Conservation (phyloP, 2,113 vertebrate genomes). For the Seriola rivoliana region DNA sequence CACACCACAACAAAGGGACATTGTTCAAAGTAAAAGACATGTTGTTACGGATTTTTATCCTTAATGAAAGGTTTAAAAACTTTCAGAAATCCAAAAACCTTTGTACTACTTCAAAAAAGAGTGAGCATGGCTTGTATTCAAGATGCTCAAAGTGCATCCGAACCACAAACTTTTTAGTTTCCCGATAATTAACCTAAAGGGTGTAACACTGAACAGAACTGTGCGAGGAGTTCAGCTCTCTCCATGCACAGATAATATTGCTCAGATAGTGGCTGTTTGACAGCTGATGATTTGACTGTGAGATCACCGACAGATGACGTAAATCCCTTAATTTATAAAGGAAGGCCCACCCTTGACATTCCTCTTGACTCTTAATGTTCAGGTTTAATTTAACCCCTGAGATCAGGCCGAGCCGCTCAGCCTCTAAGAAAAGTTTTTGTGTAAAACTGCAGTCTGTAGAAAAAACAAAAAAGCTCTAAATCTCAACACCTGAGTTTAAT, state of each 20-base stretch:
- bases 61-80: too few relatives aligned
- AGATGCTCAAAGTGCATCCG: not conserved
- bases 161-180: not conserved
- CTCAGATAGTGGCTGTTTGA: too few relatives aligned
- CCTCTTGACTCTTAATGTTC: not conserved
- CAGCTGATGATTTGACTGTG: not conserved
- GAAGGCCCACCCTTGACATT: not conserved
- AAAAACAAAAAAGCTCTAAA: not conserved
- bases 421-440: not conserved
- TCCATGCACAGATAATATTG: too few relatives aligned
- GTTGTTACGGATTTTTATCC: not conserved
- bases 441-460: not conserved
- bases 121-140: not conserved
- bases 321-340: not conserved
- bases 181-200: not conserved
- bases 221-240: too few relatives aligned
- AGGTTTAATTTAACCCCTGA: conserved; percentile 7
- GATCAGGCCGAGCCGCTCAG: not conserved
- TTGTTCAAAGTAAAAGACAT: not conserved
- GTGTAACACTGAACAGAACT: not conserved
- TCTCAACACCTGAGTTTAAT: conserved; percentile 16
- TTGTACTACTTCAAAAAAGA: too few relatives aligned
- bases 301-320: not conserved
- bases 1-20: not conserved
- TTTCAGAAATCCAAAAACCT: too few relatives aligned